These are phyloP conservation scores for Pseudomyrmex dendroicus DNA, from an alignment of 1,140 invertebrate genomes.

Conservation along the genomic window DNA sequence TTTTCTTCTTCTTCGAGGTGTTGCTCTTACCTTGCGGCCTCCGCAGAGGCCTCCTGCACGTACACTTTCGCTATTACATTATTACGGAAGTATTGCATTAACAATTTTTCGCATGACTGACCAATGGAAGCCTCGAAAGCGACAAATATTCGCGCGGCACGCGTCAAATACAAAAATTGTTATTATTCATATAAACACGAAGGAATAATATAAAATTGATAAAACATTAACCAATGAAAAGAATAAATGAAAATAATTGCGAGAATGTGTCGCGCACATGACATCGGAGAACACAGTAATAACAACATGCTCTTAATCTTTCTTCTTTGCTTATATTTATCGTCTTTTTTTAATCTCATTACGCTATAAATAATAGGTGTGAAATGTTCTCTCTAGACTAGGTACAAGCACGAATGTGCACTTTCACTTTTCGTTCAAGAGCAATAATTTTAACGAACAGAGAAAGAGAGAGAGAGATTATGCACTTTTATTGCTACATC, in stretches of 20 bases:
- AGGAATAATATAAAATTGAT: background rate
- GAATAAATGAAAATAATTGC: too few relatives aligned
- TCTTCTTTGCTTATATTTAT: background rate
- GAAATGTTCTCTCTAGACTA: background rate
- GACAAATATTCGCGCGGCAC: background rate
- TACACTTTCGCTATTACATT: constrained; percentile 65
- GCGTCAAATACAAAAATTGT: background rate
- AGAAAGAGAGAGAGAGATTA: background rate
- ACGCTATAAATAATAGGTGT: background rate
- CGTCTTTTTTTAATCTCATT: constrained; percentile 5
- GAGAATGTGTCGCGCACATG: too few relatives aligned
- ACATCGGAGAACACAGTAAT: background rate
- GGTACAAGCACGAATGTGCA: background rate
- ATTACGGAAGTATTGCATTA: constrained; percentile 53
- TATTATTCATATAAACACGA: background rate
- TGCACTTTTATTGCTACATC: too few relatives aligned
- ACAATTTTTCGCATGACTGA: constrained; percentile 32
- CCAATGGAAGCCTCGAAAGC: constrained; percentile 23
- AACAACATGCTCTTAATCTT: background rate
- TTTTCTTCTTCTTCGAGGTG: constrained; percentile 45
- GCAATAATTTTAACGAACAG: constrained; percentile 15
- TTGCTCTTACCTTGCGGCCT: constrained; percentile 51
- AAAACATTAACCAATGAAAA: background rate
- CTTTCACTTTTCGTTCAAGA: constrained; percentile 29
- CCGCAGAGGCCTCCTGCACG: constrained; percentile 65